Base-by-base conservation (phyloP, 2,797 vertebrate species). In the Mallotus villosus region DNA sequence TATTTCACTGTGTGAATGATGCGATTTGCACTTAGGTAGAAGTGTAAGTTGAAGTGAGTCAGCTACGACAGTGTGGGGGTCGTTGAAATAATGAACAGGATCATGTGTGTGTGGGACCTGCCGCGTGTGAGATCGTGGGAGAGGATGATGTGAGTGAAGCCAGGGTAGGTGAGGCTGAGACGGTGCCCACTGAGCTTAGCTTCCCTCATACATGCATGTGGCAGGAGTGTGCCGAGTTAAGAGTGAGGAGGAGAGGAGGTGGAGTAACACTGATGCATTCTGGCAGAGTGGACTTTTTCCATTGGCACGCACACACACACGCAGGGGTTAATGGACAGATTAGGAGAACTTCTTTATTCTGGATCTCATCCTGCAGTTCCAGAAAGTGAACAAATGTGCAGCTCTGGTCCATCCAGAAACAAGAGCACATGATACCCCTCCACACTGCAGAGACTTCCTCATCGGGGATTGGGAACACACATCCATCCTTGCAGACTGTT, bases 221-320 rank as follows among this genome's bases (percentile, higher is more conserved):
- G 82, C 74, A 68, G 58, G 70, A 72, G 71, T 81, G 73, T 80
- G 74, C 21, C 11, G 58, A 57, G 73, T 64, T 29, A 24, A 1
- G 37, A 16, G 46, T 14, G 34, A 14, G 21, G 11, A n/a, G n/a
- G 62, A 2, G 27, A 17, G 19, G 68, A 68, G n/a, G 34, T 62
- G 25, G 68, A 53, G 70, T 85, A 80, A 80, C 74, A 60, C 78
- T 88, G 83, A 89, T 88, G 71, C 75, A 73, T 77, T 78, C 75
- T 86, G 86, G 85, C 88, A 88, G 74, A 51, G 66, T 69, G 68
- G 80, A 70, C 71, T 80, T 87, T 88, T 87, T 68, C 27, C 37
- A 25, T 58, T 19, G 34, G 46, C 2, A 72, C 67, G 24, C 19
- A 67, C 53, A 63, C 74, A 66, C 61, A 68, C 71, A 32, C 24